A percentile compares a stretch with the other conserved stretches of the same genome.
phyloP scores from a whole-genome alignment of 2,888 invertebrate genomes.

The Micropterix aruncella region DNA sequence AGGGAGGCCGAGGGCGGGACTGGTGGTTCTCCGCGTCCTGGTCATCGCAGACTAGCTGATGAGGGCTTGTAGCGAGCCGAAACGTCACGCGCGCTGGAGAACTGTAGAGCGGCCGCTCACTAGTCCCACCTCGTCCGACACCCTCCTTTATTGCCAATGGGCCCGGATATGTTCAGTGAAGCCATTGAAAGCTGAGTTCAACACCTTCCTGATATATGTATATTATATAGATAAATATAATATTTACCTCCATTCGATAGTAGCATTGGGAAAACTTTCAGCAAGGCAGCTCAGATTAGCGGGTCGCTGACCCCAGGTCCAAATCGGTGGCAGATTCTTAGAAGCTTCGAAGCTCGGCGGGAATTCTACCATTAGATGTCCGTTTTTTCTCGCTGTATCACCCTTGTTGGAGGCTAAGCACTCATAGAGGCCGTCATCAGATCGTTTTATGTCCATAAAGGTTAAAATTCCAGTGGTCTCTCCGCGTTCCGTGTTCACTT shows the following conservation, averaged over 20 bases:
- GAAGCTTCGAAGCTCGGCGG: slow-evolving; percentile 64
- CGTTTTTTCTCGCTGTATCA: slow-evolving; percentile 60
- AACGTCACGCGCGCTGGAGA: too few species aligned
- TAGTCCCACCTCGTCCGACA: too few species aligned
- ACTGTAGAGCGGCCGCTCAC: too few species aligned
- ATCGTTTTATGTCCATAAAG: slow-evolving; percentile 48
- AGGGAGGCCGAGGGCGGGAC: too few species aligned
- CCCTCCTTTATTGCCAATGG: too few species aligned
- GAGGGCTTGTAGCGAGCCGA: too few species aligned
- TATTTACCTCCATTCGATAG: slow-evolving; percentile 67
- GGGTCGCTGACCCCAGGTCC: slow-evolving; percentile 70
- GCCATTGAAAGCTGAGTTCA: too few species aligned
- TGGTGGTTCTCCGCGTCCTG: too few species aligned
- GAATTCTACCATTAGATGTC: slow-evolving; percentile 73
- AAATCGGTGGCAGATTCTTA: slow-evolving; percentile 55
- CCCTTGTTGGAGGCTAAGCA: slow-evolving; percentile 74
- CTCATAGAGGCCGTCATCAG: slow-evolving; percentile 80
- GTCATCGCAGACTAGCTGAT: too few species aligned
- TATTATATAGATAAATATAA: too few species aligned
- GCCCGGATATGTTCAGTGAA: too few species aligned
- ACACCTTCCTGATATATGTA: too few species aligned
- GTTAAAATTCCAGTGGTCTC: slow-evolving; percentile 52
- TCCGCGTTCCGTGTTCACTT: slow-evolving; percentile 34
- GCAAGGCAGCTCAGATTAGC: slow-evolving; percentile 80
- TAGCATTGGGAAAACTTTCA: slow-evolving; percentile 83